Evolutionary conservation across 92 coral and sea anemone genomes (phyloP), one percentile per base, ranked within the genome.

Genomic region (Hydrozoanthus gracilis): DNA sequence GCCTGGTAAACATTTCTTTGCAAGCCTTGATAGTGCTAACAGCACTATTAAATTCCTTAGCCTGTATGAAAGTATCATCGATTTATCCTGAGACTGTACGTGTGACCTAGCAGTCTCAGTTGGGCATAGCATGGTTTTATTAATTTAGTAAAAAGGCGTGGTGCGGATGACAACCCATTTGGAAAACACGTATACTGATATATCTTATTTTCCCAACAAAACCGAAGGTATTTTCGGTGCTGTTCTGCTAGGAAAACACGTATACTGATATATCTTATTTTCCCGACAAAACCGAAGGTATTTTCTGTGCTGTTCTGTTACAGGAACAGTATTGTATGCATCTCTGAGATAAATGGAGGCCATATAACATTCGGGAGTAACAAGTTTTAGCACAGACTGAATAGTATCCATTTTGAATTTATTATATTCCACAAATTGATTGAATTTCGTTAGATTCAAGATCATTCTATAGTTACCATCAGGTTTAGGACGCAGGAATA

Each of bases 31-130:
- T 27, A 60, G 89, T 86, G 51, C 71, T 77, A 46, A 45, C 18
- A 60, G 89, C 89, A 65, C 71, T 77, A 49, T 69, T 69, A 47
- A 73, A 76, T 1, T 72, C 14, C 74, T 84, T 70, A 4, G 87
- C 68, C 75, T 90, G 92, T 52, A 86, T 71, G n/a, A 65, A 86
- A 35, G 75, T 87, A 78, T 89, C 92, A 47, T 89, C 86, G 39
- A 89, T 89, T 48, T 86, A 89, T 10, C 89, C 79, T n/a, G 88
- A 85, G 4, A 80, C 72, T 17, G n/a, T 27, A 27, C n/a, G 79
- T 80, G 51, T 90, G 90, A 17, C 92, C 92, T 55, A 77, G 64
- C 27, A 60, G 51, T 48, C 88, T 60, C 18, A 86, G 73, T 10
- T 87, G 48, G 14, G 92, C 67, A 78, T 82, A 86, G 16, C 78